Base-by-base conservation (phyloP, 2,888 invertebrate genomes). In the Auanema freiburgensis region DNA sequence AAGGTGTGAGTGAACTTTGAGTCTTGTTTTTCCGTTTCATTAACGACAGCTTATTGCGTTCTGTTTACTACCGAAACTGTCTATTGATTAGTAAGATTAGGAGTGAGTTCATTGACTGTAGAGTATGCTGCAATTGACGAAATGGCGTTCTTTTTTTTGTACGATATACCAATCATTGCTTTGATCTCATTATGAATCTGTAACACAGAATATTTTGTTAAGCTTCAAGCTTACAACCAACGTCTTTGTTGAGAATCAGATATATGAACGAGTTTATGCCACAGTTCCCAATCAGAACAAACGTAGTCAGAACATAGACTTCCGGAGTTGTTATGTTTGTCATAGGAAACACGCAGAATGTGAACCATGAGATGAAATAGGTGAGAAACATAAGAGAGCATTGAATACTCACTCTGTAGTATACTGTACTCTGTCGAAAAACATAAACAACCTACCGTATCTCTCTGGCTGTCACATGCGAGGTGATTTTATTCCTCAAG, bases 171-270 rank as follows among this genome's bases (percentile, higher is more conserved):
- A 3, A 33, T 5, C 3, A 33, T 33, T 8, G 8, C 4, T 33
- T 8, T 33, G 3, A 33, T 33, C 33, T 33, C 33, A 3, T 8
- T 3, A 3, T 33, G 33, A 8, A 33, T 33, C 33, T 33, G 33
- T n/a, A 33, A 3, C 3, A 33, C 4, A 33, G 33, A 33, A 5
- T 3, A 33, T 8, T 33, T 56, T 18, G 1, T 42, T 16, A 11
- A 43, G 4, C 1, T 18, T 8, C 25, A 40, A 58, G 16, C 18
- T n/a, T 5, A 8, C 46, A n/a, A n/a, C n/a, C n/a, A 33, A 55
- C 61, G 41, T 61, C 61, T 25, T 61, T 61, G 44, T 61, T 61
- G 18, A 61, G n/a, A 14, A 33, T 46, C 3, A 61, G 40, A 24
- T 61, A 61, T 24, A 61, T 55, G 21, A 61, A 40, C 1, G 33